Base-by-base conservation (phyloP, 2,888 invertebrate species). In the Branchinecta sandiegonensis region DNA sequence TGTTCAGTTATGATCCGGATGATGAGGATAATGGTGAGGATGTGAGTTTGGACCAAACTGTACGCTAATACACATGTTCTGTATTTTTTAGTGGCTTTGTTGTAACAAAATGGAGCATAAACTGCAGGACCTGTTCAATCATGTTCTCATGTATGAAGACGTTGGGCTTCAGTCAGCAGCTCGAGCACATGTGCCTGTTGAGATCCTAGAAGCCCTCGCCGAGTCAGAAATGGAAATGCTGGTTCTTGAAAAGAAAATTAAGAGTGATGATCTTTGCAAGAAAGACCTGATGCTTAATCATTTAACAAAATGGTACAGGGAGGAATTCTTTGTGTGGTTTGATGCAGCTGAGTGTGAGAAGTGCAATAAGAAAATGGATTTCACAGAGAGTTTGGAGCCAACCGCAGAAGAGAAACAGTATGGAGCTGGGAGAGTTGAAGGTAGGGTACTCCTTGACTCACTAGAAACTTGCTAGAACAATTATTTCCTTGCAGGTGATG, bases 261-360 rank as follows among this genome's bases (percentile, higher is more conserved):
- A 67, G 17, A 78, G 77, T 0, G 75, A 76, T 8, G 83, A 85
- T 71, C 77, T 84, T 23, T 81, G 84, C 0, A 80, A 85, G 69
- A 84, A 86, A 72, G 89, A 93, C 76, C 83, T 89, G 1, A 75
- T 93, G 3, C 77, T 96, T 0, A 77, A 87, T 68, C 90, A 92
- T 76, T 77, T 97, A 56, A 77, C 94, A 65, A 80, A 81, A 63
- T 99, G 99, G 97, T 99, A 95, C 78, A 96, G 96, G 77, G 80
- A 83, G 48, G 85, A 87, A 69, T 97, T 95, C 80, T 99, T 99
- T 77, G 79, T 81, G 66, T 99, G 97, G 99, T 84, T 94, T 37
- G 87, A 95, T 78, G 80, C 81, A 72, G 86, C 90, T 0, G 76
- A 79, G 0, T 97, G 97, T 76, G 79, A 81, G 9, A 74, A 75